Evolutionary conservation across 2,888 invertebrate species (phyloP), one percentile per base, ranked within the genome.

Genomic region (Sycophila texana): DNA sequence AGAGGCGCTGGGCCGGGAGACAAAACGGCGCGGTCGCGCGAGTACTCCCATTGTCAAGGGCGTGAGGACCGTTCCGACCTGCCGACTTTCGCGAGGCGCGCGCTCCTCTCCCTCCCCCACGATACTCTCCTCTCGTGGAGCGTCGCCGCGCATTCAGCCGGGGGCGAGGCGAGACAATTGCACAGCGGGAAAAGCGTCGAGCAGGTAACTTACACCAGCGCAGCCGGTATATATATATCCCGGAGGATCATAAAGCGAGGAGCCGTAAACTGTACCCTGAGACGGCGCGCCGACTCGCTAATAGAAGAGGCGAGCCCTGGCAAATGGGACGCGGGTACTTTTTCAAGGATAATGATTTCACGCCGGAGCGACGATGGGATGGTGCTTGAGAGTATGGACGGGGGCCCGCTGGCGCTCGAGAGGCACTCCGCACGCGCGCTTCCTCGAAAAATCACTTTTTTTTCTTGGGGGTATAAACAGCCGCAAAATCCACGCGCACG

Each of bases 11-110:
- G 26, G 18, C 7, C 30, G 18, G 20, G 39, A n/a, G 53, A 49
- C 57, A 51, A 49, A 51, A 30, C 73, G 77, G 60, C 67, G 49
- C 47, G 65, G 57, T 65, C 70, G 57, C 74, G 60, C 58, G 73
- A 60, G 58, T 67, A 14, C 18, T 12, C 51, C 49, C 77, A 86
- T 86, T 86, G 86, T 85, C 53, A 55, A 81, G 82, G 86, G 87
- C 85, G 86, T 86, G 86, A 85, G 77, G 61, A 71, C 26, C 26
- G 26, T 26, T 26, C 49, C 13, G 84, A 65, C 81, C 82, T 83
- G 83, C 80, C 84, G 84, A 80, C 47, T 58, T 51, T 65, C 49
- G 53, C 47, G 57, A 22, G 47, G 58, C 30, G 58, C 49, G 58
- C 60, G 65, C 22, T 4, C 14, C 51, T 49, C 49, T 66, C 65